These are phyloP conservation scores for Galendromus occidentalis DNA, from an alignment of 1,140 invertebrate species.

Conservation along the genomic window DNA sequence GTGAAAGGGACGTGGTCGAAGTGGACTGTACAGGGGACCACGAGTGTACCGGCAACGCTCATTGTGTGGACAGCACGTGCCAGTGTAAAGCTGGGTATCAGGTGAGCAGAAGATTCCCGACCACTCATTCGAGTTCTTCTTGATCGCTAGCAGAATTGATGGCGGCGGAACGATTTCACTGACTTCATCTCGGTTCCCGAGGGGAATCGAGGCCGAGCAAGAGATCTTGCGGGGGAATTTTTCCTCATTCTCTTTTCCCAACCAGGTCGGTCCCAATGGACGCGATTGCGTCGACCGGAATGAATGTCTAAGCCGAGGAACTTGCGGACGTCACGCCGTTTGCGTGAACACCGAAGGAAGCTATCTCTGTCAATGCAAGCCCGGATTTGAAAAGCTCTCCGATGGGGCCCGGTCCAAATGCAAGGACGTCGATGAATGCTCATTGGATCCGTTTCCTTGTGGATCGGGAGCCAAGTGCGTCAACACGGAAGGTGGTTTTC, in stretches of 20 bases:
- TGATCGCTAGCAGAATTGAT: too few relatives aligned
- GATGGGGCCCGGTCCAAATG: constrained; percentile 37
- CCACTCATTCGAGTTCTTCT: neutral
- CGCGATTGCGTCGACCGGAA: constrained; percentile 33
- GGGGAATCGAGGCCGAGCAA: too few relatives aligned
- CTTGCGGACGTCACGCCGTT: constrained; percentile 54
- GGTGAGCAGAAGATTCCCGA: constrained; percentile 29
- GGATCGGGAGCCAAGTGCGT: constrained; percentile 80
- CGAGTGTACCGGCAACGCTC: constrained; percentile 61
- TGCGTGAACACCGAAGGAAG: constrained; percentile 65
- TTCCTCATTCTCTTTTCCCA: neutral
- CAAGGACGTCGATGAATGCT: constrained; percentile 71
- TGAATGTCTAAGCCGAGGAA: constrained; percentile 47
- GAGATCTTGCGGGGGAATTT: constrained; percentile 20
- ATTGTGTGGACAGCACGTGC: constrained; percentile 69
- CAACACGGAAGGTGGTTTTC: constrained; percentile 42
- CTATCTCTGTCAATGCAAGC: constrained; percentile 65
- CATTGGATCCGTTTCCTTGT: constrained; percentile 43
- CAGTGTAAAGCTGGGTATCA: constrained; percentile 54
- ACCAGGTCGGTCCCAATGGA: neutral
- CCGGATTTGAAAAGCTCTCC: constrained; percentile 40
- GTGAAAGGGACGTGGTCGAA: constrained; percentile 33
- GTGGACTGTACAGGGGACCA: constrained; percentile 47
- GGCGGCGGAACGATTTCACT: too few relatives aligned
- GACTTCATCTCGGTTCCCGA: too few relatives aligned